phyloP scores from a whole-genome alignment of 2,888 invertebrate species.

The Spisula solida region DNA sequence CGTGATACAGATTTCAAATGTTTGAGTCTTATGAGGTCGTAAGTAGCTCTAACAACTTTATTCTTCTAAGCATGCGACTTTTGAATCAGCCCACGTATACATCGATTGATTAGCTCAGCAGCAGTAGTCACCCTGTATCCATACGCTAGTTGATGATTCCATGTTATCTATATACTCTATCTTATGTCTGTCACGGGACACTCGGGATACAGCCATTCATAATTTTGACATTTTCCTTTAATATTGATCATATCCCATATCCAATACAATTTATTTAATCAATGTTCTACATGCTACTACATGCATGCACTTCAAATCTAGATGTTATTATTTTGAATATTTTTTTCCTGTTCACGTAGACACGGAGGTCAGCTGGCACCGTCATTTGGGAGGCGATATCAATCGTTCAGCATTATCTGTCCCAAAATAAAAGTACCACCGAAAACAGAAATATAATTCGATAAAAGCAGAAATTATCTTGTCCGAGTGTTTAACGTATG shows the following conservation, averaged over 20 bases:
- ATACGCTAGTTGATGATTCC: neutral
- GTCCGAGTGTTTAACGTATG: too few relatives aligned
- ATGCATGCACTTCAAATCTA: neutral
- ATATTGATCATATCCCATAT: neutral
- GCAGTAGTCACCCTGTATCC: neutral
- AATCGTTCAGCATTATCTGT: too few relatives aligned
- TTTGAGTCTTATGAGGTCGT: too few relatives aligned
- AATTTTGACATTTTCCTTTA: slow-evolving; percentile 27
- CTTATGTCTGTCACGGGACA: neutral
- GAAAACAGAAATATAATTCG: too few relatives aligned
- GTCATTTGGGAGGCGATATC: too few relatives aligned
- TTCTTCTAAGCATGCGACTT: too few relatives aligned
- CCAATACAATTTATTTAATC: slow-evolving; percentile 16
- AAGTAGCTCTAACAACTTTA: too few relatives aligned
- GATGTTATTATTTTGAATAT: neutral
- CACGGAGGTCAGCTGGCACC: too few relatives aligned
- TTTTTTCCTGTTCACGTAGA: too few relatives aligned
- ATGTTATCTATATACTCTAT: neutral
- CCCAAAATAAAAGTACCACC: too few relatives aligned
- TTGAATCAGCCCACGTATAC: neutral
- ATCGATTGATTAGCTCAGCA: neutral
- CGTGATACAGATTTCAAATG: too few relatives aligned
- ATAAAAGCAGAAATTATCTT: too few relatives aligned
- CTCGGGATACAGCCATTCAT: neutral
- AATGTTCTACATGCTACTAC: neutral